Base-by-base conservation (phyloP, 2,113 vertebrate genomes). In the Aptenodytes forsteri region DNA sequence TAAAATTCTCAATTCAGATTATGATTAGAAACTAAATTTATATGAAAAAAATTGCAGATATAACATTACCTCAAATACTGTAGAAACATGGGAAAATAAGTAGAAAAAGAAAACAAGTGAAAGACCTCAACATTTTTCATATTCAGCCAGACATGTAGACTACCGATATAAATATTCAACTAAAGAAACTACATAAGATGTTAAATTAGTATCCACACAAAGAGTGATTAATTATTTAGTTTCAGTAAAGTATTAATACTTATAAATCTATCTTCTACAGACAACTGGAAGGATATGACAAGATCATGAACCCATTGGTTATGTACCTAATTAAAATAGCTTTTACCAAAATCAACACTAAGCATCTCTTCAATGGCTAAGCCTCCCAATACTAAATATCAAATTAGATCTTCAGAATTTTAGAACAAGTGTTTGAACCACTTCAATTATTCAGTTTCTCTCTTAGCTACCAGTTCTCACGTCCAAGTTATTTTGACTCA, bases 21-120 rank as follows among this genome's bases (percentile, higher is more conserved):
- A 46, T 34, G 1, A 72, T 42, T 46, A 30, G 15, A 78, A 82
- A 56, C 5, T 15, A 19, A 21, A 7, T 61, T 29, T 10, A 6
- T 9, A 56, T 12, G 3, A 16, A 25, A 66, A 70, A 58, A 1
- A 3, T 2, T 2, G 6, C 13, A 44, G 11, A 47, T 21, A 40
- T 1, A 32, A 29, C 20, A 32, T 26, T 10, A 52, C 6, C 22
- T 44, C n/a, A 58, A 70, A 66, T 5, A 18, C 5, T 36, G 8
- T 7, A 67, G 30, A 66, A 66, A 49, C 8, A 21, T 1, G 7
- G 7, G 9, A 46, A 73, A 78, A 62, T 20, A 8, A 46, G 12
- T 5, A 1, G 30, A 26, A 34, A 9, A 36, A 44, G 3, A 56
- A 13, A 58, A 65, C 5, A 87, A 52, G 22, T 15, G 3, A 70